Base-by-base conservation (phyloP, 1,140 invertebrate genomes). In the Phthorimaea operculella region DNA sequence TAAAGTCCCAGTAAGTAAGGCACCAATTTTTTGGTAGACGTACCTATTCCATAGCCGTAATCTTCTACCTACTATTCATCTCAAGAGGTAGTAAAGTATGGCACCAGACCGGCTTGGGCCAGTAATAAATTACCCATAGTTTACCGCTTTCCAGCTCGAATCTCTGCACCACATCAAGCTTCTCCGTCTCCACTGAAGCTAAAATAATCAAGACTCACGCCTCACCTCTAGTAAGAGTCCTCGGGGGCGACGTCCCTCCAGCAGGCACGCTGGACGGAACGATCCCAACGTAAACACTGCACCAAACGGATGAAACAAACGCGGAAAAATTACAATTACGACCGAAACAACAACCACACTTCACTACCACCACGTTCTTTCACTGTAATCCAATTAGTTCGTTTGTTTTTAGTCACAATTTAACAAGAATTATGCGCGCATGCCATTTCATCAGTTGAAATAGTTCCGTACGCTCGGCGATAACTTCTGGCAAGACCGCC, bases 221-320 rank as follows among this genome's bases (percentile, higher is more conserved):
- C 73, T 80, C 64, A 83, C 78, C 71, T 79, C 74, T 78, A 77
- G 70, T 69, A 73, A 56, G 65, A 75, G 63, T 78, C 72, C 60
- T 80, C 62, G 81, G 70, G 81, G 79, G 79, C 77, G 81, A 84
- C 76, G 81, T 84, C 77, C 81, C 75, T 75, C 66, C 68, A 74
- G 68, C 72, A 77, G 68, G 78, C 71, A 70, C 60, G 74, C 66
- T 74, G 68, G 64, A 66, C 70, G 70, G 68, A 68, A 72, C 79
- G 77, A 61, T 79, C 67, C 64, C 68, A 80, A 84, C 78, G 81
- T 81, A 84, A 84, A 84, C 81, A 84, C 79, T 76, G 67, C 81
- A 82, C 66, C 76, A 76, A 77, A 66, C 68, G 59, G 51, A 61
- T 71, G 67, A 74, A 76, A 70, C 66, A 70, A 74, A 68, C 62